Conservation (phyloP, 1,140 invertebrate genomes). For the Lepidotrigona ventralis region DNA sequence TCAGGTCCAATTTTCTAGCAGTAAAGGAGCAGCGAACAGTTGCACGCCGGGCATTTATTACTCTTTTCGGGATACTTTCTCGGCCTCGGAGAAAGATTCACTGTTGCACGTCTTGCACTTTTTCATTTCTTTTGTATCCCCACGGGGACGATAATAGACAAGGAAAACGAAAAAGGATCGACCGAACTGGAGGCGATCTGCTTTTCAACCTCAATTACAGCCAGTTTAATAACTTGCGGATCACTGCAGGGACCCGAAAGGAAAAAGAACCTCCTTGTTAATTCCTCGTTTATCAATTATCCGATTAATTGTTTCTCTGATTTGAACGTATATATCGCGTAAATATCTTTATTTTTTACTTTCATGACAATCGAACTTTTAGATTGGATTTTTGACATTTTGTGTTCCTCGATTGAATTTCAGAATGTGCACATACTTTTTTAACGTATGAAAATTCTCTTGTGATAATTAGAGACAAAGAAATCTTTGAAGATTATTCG, state of each 20-base stretch:
- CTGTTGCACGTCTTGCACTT: conserved; percentile 26
- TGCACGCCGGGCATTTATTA: conserved; percentile 55
- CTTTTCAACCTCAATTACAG: conserved; percentile 44
- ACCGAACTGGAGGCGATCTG: not conserved
- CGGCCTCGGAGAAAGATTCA: conserved; percentile 34
- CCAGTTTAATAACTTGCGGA: conserved; percentile 36
- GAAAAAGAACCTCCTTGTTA: not conserved
- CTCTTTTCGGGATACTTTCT: conserved; percentile 45
- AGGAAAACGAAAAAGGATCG: conserved; percentile 35
- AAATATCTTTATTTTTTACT: no score
- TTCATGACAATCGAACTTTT: no score
- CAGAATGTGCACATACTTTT: no score
- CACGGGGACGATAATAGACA: conserved; percentile 40
- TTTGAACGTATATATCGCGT: no score
- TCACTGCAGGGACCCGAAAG: not conserved
- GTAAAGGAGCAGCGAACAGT: conserved; percentile 38
- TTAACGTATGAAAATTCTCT: no score
- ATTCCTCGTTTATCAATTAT: not conserved
- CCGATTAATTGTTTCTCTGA: not conserved
- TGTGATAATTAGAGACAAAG: no score
- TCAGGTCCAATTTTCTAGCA: conserved; percentile 49
- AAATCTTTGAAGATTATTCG: no score
- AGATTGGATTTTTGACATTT: no score
- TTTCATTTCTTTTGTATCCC: conserved; percentile 37
- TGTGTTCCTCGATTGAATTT: no score